Evolutionary conservation across 2,113 vertebrate species (phyloP).

Genomic region (Varanus komodoensis): DNA sequence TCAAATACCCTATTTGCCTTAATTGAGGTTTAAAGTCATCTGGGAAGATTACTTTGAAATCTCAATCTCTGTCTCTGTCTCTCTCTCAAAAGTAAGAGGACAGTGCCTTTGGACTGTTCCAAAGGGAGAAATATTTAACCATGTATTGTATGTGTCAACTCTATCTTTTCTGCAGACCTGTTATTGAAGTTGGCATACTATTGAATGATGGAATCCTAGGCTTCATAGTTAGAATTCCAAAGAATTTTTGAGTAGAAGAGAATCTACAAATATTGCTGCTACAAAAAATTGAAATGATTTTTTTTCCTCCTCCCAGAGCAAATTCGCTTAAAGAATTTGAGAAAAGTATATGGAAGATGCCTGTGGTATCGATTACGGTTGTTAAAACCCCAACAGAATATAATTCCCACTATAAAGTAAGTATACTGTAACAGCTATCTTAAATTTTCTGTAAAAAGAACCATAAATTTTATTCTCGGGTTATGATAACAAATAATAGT

Average conservation of each 20-base stretch:
- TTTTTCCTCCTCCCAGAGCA: conserved; percentile 83
- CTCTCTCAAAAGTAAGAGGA: background rate
- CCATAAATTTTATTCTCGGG: background rate
- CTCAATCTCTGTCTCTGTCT: background rate
- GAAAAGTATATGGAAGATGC: conserved; percentile 95
- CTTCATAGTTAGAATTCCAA: background rate
- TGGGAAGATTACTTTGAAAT: background rate
- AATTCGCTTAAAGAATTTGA: conserved; percentile 94
- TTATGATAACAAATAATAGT: no score
- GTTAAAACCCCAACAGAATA: conserved; percentile 94
- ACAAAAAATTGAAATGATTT: conserved; percentile 1
- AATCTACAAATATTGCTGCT: background rate
- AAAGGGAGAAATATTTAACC: background rate
- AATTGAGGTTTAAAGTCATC: background rate
- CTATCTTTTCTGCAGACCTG: background rate
- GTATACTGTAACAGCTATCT: conserved; percentile 58
- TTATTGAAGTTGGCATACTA: background rate
- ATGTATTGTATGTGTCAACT: background rate
- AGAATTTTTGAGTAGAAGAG: background rate
- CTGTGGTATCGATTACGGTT: conserved; percentile 95
- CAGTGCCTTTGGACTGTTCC: background rate
- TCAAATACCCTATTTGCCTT: background rate
- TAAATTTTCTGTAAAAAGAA: background rate
- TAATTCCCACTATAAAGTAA: conserved; percentile 95
- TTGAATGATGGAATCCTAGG: background rate